Evolutionary conservation across 2,888 invertebrate species (phyloP), one percentile per base, ranked within the genome.

Genomic region (Lamellibrachia satsuma): DNA sequence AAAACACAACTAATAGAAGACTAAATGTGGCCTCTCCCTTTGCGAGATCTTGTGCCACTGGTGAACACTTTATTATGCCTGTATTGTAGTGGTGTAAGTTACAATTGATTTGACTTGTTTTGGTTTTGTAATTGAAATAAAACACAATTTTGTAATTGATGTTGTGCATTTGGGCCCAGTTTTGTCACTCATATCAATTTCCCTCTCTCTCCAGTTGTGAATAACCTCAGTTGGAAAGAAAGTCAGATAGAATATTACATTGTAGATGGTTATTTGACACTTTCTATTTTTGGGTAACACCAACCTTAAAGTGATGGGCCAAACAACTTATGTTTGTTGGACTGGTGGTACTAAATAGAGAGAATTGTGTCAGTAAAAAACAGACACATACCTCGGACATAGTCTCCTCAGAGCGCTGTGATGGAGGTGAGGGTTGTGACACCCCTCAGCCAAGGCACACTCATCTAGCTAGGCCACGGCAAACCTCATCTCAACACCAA

Each of bases 341-440:
- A 7, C 15, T 7, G 57, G 1, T 15, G 2, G 3, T 8, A 57
- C 15, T 57, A 11, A 11, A 6, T 11, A 75, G 75, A 2, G 15
- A 75, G 6, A 22, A 22, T 7, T 75, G 75, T 75, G 15, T 75
- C 75, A 15, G 75, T 57, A 15, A 75, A 75, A n/a, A 75, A 75
- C 22, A 75, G 75, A 75, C 75, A 75, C 75, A 22, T 75, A 75
- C 75, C 75, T 75, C 75, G 75, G 75, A 75, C 75, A 75, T 75
- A 75, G 75, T 75, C 75, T 75, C 75, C 60, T 55, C 9, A 15
- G 22, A 15, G 75, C 75, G 4, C 15, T 22, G 22, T 75, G 75
- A 22, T n/a, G 22, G 11, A 22, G 22, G 75, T 22, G 75, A n/a
- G 75, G 22, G n/a, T 6, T 75, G 15, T 22, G 22, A 75, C 39